Conservation (phyloP, 2,888 invertebrate genomes). For the Alcis repandata region DNA sequence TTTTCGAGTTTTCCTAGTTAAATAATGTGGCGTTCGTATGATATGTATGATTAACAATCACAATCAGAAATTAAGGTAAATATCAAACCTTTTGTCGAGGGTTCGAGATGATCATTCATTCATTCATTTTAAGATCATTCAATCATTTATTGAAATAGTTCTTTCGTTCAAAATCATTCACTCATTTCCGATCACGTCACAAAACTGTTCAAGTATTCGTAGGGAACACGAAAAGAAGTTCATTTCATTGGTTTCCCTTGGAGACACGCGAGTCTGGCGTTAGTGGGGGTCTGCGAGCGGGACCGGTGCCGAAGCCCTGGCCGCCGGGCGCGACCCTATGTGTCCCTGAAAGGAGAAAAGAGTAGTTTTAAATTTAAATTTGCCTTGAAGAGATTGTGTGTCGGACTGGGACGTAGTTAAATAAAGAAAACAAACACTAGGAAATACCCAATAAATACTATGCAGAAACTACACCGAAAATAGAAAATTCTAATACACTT, state of each 20-base stretch:
- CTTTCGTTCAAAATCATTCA: background rate
- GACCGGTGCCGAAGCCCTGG: conserved; percentile 36
- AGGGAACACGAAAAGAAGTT: background rate
- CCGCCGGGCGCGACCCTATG: conserved; percentile 51
- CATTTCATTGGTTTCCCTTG: background rate
- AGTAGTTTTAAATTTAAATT: background rate
- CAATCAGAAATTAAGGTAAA: background rate
- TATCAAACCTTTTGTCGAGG: background rate
- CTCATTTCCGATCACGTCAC: background rate
- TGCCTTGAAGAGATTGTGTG: background rate
- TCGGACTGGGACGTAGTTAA: too few species aligned
- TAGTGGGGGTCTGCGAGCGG: conserved; percentile 31
- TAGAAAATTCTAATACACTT: too few species aligned
- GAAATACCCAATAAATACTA: too few species aligned
- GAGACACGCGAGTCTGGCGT: conserved; percentile 8
- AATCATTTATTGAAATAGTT: background rate
- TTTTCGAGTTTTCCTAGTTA: too few species aligned
- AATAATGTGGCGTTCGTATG: too few species aligned
- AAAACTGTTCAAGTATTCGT: background rate
- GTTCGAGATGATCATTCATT: background rate
- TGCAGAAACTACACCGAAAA: too few species aligned
- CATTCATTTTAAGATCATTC: conserved; percentile 1
- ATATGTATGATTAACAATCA: background rate
- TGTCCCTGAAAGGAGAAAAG: conserved; percentile 40
- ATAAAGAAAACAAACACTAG: too few species aligned